Evolutionary conservation across 2,113 vertebrate genomes (phyloP).

Genomic region (Tichodroma muraria): DNA sequence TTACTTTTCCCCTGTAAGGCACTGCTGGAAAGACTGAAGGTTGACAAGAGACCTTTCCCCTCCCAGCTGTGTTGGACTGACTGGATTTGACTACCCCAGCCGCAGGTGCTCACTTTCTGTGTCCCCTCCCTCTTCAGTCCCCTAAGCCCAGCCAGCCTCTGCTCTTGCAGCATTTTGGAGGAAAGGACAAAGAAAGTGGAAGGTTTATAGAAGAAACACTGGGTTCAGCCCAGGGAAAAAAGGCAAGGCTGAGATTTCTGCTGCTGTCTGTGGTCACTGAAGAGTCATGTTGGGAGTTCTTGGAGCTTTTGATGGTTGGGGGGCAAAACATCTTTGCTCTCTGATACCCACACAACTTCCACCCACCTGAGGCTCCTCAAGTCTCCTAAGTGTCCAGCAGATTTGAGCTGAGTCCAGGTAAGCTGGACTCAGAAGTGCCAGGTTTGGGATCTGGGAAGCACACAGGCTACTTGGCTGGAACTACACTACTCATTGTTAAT

Average conservation of each 20-base stretch:
- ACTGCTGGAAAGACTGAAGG: neutral
- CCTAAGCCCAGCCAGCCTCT: neutral
- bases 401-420: neutral
- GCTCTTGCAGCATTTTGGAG: neutral
- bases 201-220: neutral
- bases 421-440: neutral
- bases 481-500: neutral
- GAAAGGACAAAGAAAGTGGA: neutral
- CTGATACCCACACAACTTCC: too few relatives aligned
- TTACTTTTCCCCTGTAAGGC: neutral
- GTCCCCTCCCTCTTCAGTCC: neutral
- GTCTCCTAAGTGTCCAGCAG: neutral
- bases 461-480: neutral
- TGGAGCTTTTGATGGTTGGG: neutral
- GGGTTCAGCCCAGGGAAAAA: neutral
- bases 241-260: neutral
- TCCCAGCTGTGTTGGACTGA: neutral
- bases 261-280: neutral
- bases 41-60: neutral
- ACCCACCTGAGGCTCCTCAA: neutral
- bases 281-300: neutral
- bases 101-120: neutral
- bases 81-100: neutral
- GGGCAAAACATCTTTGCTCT: too few relatives aligned
- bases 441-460: neutral